Evolutionary conservation across 2,888 invertebrate genomes (phyloP).

Genomic region (Eristalis arbustorum): DNA sequence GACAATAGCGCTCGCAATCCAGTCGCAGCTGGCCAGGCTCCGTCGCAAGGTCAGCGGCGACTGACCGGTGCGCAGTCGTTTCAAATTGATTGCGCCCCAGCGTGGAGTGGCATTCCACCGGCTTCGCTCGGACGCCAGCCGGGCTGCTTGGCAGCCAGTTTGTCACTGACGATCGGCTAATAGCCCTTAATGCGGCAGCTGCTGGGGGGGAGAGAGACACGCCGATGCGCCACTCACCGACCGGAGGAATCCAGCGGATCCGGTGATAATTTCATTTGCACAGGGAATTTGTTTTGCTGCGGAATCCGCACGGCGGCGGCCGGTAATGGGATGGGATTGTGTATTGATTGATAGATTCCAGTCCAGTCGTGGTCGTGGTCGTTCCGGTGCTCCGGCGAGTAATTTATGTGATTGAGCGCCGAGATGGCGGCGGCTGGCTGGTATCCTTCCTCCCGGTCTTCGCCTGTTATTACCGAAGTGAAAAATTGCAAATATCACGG

Average conservation of each 20-base stretch:
- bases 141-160: constrained; percentile 12
- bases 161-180: constrained; percentile 27
- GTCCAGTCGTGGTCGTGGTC: neutral
- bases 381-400: neutral
- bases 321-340: constrained; percentile 19
- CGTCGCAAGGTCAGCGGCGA: constrained; percentile 26
- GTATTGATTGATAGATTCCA: constrained; percentile 39
- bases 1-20: constrained; percentile 16
- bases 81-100: constrained; percentile 49
- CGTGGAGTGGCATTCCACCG: constrained; percentile 44
- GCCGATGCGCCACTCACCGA: constrained; percentile 12
- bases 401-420: constrained; percentile 6
- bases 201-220: neutral
- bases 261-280: constrained; percentile 45
- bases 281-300: constrained; percentile 12
- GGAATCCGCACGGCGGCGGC: neutral
- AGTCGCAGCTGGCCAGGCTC: neutral
- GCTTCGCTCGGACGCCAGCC: constrained; percentile 18
- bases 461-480: constrained; percentile 7
- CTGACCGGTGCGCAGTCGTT: constrained; percentile 17
- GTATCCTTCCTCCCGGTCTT: neutral
- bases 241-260: neutral
- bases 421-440: neutral
- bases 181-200: constrained; percentile 25
- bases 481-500: constrained; percentile 5